Conservation (phyloP, 1,140 invertebrate species). For the Diabrotica virgifera region DNA sequence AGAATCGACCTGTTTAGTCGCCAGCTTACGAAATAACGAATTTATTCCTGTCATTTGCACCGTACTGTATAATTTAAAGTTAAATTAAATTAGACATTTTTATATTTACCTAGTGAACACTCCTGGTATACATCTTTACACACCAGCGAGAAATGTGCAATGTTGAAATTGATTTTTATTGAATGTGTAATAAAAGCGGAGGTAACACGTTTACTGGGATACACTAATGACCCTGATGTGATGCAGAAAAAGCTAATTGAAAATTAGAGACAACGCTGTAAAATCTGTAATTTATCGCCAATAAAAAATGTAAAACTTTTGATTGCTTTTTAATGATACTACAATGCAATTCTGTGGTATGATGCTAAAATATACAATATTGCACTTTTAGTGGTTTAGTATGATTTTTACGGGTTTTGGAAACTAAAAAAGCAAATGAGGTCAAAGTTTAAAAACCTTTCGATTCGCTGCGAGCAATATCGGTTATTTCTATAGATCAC, state of each 20-base stretch:
- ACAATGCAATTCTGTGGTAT: not conserved
- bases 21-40: too few relatives aligned
- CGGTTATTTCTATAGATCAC: too few relatives aligned
- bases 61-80: too few relatives aligned
- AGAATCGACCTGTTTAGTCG: too few relatives aligned
- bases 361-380: not conserved
- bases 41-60: too few relatives aligned
- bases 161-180: not conserved
- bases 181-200: not conserved
- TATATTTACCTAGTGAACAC: too few relatives aligned
- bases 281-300: not conserved
- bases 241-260: slow-evolving; percentile 1
- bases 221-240: not conserved
- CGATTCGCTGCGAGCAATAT: too few relatives aligned
- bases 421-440: too few relatives aligned
- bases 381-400: too few relatives aligned
- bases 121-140: not conserved
- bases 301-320: not conserved
- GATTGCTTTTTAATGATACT: not conserved
- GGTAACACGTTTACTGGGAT: not conserved
- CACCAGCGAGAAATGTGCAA: not conserved
- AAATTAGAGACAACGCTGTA: not conserved
- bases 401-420: too few relatives aligned
- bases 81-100: too few relatives aligned
- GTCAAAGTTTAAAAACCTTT: too few relatives aligned